These are phyloP conservation scores for Kryptolebias ocellatus DNA, from an alignment of 2,797 vertebrate species.

Conservation along the genomic window DNA sequence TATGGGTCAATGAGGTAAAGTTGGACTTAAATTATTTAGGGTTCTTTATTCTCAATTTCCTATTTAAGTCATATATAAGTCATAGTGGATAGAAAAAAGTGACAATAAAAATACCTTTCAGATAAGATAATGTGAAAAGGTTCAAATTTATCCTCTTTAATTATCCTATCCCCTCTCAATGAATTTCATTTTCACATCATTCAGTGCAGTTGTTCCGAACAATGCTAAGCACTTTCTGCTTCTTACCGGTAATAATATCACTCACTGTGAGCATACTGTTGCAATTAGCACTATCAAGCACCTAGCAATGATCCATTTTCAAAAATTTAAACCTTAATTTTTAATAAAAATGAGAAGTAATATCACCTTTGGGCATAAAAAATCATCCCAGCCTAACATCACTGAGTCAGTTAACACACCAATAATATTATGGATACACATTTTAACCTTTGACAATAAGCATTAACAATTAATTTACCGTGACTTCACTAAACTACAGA, in stretches of 20 bases:
- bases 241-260: conserved; percentile 8
- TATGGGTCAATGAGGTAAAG: too few relatives aligned
- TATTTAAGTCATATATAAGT: too few relatives aligned
- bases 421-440: conserved; percentile 5
- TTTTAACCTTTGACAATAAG: conserved; percentile 5
- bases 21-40: too few relatives aligned
- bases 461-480: neutral
- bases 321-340: neutral
- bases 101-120: too few relatives aligned
- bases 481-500: neutral
- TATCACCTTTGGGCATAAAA: neutral
- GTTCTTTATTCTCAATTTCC: too few relatives aligned
- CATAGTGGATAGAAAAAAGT: too few relatives aligned
- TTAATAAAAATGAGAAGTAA: neutral
- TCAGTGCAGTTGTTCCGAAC: neutral
- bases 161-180: too few relatives aligned
- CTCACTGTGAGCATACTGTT: neutral
- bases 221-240: conserved; percentile 3
- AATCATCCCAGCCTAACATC: neutral
- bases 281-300: neutral
- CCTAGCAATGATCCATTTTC: neutral
- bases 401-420: neutral
- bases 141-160: too few relatives aligned
- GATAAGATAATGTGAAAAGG: too few relatives aligned
- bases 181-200: too few relatives aligned